Evolutionary conservation across 2,113 vertebrate species (phyloP).

Genomic region (Sander lucioperca): DNA sequence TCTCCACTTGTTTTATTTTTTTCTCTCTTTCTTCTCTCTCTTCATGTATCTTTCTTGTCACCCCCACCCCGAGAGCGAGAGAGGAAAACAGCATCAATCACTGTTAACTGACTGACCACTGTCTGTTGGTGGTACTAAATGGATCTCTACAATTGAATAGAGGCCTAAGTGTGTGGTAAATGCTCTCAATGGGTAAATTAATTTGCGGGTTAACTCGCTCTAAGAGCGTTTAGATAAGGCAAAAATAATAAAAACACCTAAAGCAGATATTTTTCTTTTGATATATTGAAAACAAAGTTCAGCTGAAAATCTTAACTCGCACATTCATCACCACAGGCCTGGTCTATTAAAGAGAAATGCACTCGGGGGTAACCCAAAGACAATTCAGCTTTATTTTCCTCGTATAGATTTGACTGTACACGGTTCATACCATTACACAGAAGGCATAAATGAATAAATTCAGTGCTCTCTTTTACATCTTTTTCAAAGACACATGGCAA

Average conservation of each 20-base stretch:
- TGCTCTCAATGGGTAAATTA: slow-evolving; percentile 84
- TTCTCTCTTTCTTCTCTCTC: slow-evolving; percentile 56
- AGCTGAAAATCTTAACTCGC: slow-evolving; percentile 63
- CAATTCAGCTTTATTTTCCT: slow-evolving; percentile 92
- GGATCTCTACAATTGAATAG: slow-evolving; percentile 83
- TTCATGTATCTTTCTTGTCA: slow-evolving; percentile 77
- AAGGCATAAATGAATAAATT: slow-evolving; percentile 92
- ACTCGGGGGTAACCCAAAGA: slow-evolving; percentile 85
- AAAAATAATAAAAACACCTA: slow-evolving; percentile 80
- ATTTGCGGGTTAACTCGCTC: slow-evolving; percentile 80
- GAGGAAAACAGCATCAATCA: slow-evolving; percentile 81
- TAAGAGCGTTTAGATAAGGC: slow-evolving; percentile 79
- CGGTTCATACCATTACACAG: slow-evolving; percentile 91
- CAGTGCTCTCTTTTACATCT: slow-evolving; percentile 86
- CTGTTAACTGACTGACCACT: slow-evolving; percentile 83
- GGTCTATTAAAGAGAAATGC: slow-evolving; percentile 42
- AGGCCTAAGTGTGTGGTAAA: slow-evolving; percentile 86
- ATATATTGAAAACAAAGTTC: slow-evolving; percentile 70
- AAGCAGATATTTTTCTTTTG: slow-evolving; percentile 70
- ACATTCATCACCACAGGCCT: slow-evolving; percentile 48
- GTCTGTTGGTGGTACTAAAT: slow-evolving; percentile 82
- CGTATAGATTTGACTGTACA: slow-evolving; percentile 90
- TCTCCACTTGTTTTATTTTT: slow-evolving; percentile 63
- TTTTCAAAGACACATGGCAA: slow-evolving; percentile 91
- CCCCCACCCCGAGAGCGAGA: slow-evolving; percentile 62